Percentiles rank a stretch among this genome's conserved stretches.
These are phyloP conservation scores for Coenonympha arcania DNA, from an alignment of 2,888 invertebrate genomes.

Conservation along the genomic window DNA sequence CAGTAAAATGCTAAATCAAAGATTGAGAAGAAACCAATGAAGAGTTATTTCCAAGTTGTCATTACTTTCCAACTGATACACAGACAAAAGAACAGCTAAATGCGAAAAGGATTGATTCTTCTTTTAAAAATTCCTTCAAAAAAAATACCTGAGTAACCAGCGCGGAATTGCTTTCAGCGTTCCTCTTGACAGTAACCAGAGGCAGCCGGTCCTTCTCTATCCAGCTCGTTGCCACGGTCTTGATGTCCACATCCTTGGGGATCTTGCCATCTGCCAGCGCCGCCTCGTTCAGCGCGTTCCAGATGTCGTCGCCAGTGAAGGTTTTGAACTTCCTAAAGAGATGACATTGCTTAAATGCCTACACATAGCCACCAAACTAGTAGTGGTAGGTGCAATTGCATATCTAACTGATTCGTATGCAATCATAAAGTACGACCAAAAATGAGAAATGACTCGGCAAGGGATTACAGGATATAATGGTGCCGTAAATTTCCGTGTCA, in stretches of 20 bases:
- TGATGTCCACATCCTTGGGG: slow-evolving; percentile 70
- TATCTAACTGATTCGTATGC: too few relatives aligned
- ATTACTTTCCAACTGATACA: slow-evolving; percentile 18
- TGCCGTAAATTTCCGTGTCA: too few relatives aligned
- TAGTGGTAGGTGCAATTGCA: too few relatives aligned
- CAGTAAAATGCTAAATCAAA: too few relatives aligned
- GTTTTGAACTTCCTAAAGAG: slow-evolving; percentile 80
- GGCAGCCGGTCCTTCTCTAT: slow-evolving; percentile 86
- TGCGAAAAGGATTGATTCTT: neutral
- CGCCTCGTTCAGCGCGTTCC: slow-evolving; percentile 80
- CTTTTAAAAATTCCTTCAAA: neutral
- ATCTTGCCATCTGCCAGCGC: slow-evolving; percentile 75
- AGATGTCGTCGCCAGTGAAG: slow-evolving; percentile 86
- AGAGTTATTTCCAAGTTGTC: too few relatives aligned
- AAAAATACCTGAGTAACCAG: slow-evolving; percentile 75
- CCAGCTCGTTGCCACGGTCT: slow-evolving; percentile 86
- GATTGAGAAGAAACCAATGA: too few relatives aligned
- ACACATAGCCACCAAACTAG: too few relatives aligned
- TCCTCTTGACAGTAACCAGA: slow-evolving; percentile 79
- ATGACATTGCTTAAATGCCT: too few relatives aligned
- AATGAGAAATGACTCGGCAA: too few relatives aligned
- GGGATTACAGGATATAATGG: too few relatives aligned
- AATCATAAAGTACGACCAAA: too few relatives aligned
- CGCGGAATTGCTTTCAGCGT: slow-evolving; percentile 78
- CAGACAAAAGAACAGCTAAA: neutral